phyloP scores from a whole-genome alignment of 1,140 invertebrate genomes.

The Dinoponera quadriceps region DNA sequence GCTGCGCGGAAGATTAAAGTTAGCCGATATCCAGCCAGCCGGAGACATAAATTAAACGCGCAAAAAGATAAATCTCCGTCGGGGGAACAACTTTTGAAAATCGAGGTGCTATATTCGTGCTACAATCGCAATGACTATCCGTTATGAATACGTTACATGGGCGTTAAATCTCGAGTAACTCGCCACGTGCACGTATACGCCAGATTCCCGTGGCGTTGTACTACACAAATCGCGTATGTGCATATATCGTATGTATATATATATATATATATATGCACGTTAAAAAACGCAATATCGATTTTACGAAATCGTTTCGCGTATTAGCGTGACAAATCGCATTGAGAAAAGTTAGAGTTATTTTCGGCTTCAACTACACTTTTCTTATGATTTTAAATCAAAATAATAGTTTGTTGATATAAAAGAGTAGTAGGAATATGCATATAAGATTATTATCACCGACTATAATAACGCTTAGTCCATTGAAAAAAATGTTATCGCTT shows the following conservation, averaged over 20 bases:
- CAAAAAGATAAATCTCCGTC: conserved; percentile 38
- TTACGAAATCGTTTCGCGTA: neutral
- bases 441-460: too few species aligned
- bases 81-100: conserved; percentile 20
- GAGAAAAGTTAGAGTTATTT: too few species aligned
- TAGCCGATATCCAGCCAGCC: neutral
- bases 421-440: too few species aligned
- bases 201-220: too few species aligned
- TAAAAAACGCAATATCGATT: neutral
- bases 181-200: neutral
- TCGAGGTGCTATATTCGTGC: conserved; percentile 4
- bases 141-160: conserved; percentile 4
- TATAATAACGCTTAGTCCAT: too few species aligned
- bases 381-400: too few species aligned
- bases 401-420: too few species aligned
- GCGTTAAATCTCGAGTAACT: conserved; percentile 4
- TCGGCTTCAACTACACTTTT: too few species aligned
- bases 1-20: neutral
- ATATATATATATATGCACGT: too few species aligned
- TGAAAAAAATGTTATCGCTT: too few species aligned
- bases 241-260: neutral
- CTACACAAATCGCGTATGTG: too few species aligned
- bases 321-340: too few species aligned
- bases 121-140: conserved; percentile 20
- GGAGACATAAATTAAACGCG: conserved; percentile 40